Conservation (phyloP, 2,113 vertebrate species). For the Ctenodactylus gundi region DNA sequence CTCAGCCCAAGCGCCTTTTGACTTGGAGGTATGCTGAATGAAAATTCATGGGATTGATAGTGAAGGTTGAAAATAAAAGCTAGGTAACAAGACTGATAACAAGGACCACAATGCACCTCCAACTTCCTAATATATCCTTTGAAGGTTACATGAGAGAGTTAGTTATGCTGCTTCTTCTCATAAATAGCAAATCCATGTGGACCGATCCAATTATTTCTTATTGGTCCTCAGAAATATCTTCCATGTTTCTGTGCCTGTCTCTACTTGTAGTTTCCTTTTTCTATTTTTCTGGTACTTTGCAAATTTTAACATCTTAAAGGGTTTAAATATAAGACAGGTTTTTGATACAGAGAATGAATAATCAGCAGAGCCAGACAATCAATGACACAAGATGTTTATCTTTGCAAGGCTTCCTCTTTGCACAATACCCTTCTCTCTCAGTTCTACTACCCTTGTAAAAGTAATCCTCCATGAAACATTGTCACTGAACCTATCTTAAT, state of each 20-base stretch:
- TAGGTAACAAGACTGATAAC: background rate
- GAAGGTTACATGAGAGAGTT: background rate
- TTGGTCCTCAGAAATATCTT: background rate
- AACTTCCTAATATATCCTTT: background rate
- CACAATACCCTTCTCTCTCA: too few relatives aligned
- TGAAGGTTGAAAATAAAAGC: background rate
- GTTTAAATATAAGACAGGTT: background rate
- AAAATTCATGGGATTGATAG: background rate
- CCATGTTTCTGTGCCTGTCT: fast-evolving
- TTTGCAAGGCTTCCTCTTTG: background rate
- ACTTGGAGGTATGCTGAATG: background rate
- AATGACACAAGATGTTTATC: too few relatives aligned
- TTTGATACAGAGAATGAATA: background rate
- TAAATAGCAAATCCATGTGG: background rate
- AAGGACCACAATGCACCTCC: background rate
- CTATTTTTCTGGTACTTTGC: background rate
- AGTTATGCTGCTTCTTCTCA: background rate
- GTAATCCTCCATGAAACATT: background rate
- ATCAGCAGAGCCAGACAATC: too few relatives aligned
- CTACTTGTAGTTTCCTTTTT: background rate
- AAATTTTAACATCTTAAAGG: background rate
- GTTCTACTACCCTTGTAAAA: fast-evolving
- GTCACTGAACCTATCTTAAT: background rate
- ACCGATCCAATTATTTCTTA: background rate
- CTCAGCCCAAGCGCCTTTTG: background rate